phyloP scores from a whole-genome alignment of 2,113 vertebrate genomes.

The Mesembrinibis cayennensis region DNA sequence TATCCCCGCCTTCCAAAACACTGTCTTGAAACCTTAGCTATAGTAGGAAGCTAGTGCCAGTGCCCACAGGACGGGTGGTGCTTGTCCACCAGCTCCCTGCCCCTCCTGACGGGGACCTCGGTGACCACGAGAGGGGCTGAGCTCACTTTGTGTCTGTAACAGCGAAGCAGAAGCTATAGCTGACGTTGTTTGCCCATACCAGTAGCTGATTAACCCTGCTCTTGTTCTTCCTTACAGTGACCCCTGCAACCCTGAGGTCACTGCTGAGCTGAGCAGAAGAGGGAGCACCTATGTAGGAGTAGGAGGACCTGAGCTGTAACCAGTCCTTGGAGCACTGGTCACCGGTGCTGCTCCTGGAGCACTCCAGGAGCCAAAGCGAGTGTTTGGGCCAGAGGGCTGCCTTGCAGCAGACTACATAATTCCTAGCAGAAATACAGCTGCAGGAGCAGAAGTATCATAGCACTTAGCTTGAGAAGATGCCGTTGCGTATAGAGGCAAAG shows the following conservation, averaged over 20 bases:
- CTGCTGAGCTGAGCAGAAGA: constrained; percentile 12
- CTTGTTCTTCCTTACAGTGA: neutral
- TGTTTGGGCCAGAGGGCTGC: neutral
- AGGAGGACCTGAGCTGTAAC: neutral
- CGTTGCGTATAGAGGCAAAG: neutral
- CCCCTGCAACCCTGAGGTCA: constrained; percentile 7
- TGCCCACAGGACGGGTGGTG: neutral
- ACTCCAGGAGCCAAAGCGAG: neutral
- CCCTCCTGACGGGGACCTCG: neutral
- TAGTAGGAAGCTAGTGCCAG: neutral
- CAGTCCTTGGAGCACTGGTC: neutral
- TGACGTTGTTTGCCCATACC: neutral
- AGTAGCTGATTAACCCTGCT: constrained; percentile 13
- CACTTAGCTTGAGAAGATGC: neutral
- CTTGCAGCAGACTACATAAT: neutral
- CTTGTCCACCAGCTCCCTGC: neutral
- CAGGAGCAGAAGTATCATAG: neutral
- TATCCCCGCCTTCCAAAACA: neutral
- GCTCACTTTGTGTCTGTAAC: neutral
- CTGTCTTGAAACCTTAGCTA: neutral
- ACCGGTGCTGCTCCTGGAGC: neutral
- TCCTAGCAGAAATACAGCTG: neutral
- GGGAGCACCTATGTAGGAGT: neutral
- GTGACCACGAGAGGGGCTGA: neutral
- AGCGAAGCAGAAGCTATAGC: neutral